Evolutionary conservation across 2,113 vertebrate genomes (phyloP), one percentile per base, ranked within the genome.

Genomic region (Egretta garzetta): DNA sequence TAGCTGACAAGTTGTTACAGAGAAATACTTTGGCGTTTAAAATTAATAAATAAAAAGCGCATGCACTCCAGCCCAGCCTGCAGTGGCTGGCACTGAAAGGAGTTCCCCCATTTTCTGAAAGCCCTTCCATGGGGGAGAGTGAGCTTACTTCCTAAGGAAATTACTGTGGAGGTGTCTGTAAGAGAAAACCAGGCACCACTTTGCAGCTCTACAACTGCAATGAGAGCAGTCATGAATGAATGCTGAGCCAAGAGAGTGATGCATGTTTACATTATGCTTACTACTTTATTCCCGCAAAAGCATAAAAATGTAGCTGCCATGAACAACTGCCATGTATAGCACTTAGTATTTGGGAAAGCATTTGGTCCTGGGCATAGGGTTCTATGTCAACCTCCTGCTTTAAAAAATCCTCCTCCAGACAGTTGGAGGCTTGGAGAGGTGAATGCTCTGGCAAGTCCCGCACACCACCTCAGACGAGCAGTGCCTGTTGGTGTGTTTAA

Each of bases 111-210:
- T 96, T 96, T 97, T 94, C 95, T 94, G 97, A 95, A 97, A 62
- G 49, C 41, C 89, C 79, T 97, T 98, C 95, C 96, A 97, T 45
- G 88, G 90, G 92, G 90, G 93, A 97, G 92, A 95, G 82, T 98
- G 97, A 98, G 96, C 97, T 98, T 98, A 98, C 98, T 98, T 98
- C 98, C 98, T 98, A 94, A 98, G 97, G 98, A 98, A 98, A 98
- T 97, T 95, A 93, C 96, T 94, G 67, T 55, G 82, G 95, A 97
- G 97, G 96, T 97, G 97, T 98, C 98, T 98, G 97, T 56, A 75
- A 97, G 95, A 97, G 96, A 98, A 98, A 96, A 97, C 96, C 96
- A 96, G 96, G 95, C 97, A 96, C 88, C 37, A 6, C 91, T 93
- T 95, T 88, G 66, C 93, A 95, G 94, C 71, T 97, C 97, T 96